These are phyloP conservation scores for Labroides dimidiatus DNA, from an alignment of 2,797 vertebrate species.

Conservation along the genomic window DNA sequence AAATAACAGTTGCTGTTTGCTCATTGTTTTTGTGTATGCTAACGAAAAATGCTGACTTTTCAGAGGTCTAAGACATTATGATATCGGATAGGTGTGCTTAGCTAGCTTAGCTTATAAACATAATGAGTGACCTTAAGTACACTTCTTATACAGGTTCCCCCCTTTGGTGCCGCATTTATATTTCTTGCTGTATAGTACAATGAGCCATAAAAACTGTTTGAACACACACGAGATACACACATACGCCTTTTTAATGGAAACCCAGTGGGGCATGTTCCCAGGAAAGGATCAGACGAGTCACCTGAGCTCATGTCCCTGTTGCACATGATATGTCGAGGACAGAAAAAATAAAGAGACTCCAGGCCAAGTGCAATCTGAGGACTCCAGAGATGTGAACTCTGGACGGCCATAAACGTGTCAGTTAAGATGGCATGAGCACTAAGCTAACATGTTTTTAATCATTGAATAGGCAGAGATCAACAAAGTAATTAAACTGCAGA, in stretches of 20 bases:
- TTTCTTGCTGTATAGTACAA: constrained; percentile 39
- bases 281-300: constrained; percentile 63
- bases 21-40: too few relatives aligned
- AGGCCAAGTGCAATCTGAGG: constrained; percentile 28
- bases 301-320: constrained; percentile 57
- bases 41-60: too few relatives aligned
- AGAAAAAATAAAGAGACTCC: not conserved
- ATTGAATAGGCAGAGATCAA: constrained; percentile 7
- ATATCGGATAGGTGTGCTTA: constrained; percentile 9
- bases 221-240: not conserved
- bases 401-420: constrained; percentile 52
- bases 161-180: constrained; percentile 2
- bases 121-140: constrained; percentile 64
- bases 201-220: constrained; percentile 52
- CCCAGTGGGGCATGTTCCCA: constrained; percentile 49
- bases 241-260: constrained; percentile 53
- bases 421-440: not conserved
- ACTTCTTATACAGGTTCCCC: constrained; percentile 54
- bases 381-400: constrained; percentile 41
- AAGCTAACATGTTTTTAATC: not conserved
- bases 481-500: constrained; percentile 11
- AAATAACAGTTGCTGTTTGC: too few relatives aligned
- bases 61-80: too few relatives aligned
- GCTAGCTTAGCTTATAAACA: constrained; percentile 53
- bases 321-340: constrained; percentile 58